Evolutionary conservation across 1,140 invertebrate species (phyloP), one percentile per base, ranked within the genome.

Genomic region (Pseudomyrmex pallidus): DNA sequence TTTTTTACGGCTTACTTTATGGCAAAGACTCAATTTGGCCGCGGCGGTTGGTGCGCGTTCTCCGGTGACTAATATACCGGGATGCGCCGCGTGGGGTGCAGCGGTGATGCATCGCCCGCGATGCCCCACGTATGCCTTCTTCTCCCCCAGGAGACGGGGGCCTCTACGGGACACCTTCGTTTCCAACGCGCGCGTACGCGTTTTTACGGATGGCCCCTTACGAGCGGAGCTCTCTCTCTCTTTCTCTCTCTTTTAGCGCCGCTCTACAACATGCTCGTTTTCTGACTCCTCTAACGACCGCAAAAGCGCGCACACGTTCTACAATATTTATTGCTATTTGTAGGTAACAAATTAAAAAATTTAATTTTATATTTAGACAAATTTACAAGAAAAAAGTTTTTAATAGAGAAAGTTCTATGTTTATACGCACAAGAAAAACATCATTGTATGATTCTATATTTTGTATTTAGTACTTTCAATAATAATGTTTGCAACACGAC

Each of bases 21-120:
- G 92, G 93, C 92, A 91, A 94, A 91, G 92, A 93, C 93, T 94
- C 92, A 94, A 93, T 94, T 94, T 92, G 92, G 90, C 85, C 85
- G n/a, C 84, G 90, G 88, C 90, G 83, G 88, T 90, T 89, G 88
- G 82, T 85, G 86, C 82, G 64, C 87, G 83, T 85, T 89, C 62
- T 82, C 70, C 83, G 74, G 85, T 91, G 90, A 91, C 90, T 91
- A 91, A 91, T 91, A 91, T 90, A 90, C 85, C 88, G 85, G 54
- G 89, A 87, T 77, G 84, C 90, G 85, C 88, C 84, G 78, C 86
- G 88, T 86, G 88, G 88, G 89, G 90, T 80, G 88, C 87, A 86
- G 56, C 76, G 62, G 85, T 91, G 91, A 91, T 91, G 90, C 91
- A 91, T 91, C 85, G 90, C 80, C 63, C 82, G 80, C 80, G 87